Conservation (phyloP, 1,140 invertebrate genomes). For the Anoplophora glabripennis region DNA sequence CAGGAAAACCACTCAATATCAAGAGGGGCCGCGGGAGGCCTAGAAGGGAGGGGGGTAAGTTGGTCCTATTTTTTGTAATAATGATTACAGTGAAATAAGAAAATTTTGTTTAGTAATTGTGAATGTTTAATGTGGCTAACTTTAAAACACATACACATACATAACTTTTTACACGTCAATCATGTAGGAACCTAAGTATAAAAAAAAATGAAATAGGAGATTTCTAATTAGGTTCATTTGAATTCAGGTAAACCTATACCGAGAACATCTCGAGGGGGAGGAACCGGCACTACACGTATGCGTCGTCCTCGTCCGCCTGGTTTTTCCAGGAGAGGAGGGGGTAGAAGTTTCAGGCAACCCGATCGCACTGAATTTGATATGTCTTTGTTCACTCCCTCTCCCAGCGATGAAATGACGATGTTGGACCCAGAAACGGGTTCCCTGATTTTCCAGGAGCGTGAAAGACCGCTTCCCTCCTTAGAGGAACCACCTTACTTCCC, state of each 20-base stretch:
- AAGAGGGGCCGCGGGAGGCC: slow-evolving; percentile 69
- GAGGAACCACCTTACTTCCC: slow-evolving; percentile 73
- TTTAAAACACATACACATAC: background rate
- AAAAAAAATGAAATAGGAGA: no score
- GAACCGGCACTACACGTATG: slow-evolving; percentile 31
- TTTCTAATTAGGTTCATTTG: no score
- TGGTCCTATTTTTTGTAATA: background rate
- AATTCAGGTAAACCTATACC: slow-evolving; percentile 40
- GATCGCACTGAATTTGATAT: slow-evolving; percentile 57
- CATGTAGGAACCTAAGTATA: background rate
- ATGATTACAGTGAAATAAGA: background rate
- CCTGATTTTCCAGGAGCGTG: slow-evolving; percentile 40
- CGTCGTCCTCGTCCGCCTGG: slow-evolving; percentile 51
- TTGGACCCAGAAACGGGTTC: slow-evolving; percentile 44
- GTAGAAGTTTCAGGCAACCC: slow-evolving; percentile 54
- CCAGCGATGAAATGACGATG: slow-evolving; percentile 39
- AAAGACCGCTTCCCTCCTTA: slow-evolving; percentile 51
- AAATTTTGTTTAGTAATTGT: slow-evolving; percentile 4
- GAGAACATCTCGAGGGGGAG: slow-evolving; percentile 34
- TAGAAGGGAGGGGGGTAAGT: slow-evolving; percentile 61
- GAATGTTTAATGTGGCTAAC: no score
- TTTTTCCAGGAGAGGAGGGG: slow-evolving; percentile 47
- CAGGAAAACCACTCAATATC: slow-evolving; percentile 59
- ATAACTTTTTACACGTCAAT: background rate
- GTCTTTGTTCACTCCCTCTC: slow-evolving; percentile 28